These are phyloP conservation scores for Sanderia malayensis DNA, from an alignment of 30 jellyfish, hydroid and myxozoan genomes.

Conservation along the genomic window DNA sequence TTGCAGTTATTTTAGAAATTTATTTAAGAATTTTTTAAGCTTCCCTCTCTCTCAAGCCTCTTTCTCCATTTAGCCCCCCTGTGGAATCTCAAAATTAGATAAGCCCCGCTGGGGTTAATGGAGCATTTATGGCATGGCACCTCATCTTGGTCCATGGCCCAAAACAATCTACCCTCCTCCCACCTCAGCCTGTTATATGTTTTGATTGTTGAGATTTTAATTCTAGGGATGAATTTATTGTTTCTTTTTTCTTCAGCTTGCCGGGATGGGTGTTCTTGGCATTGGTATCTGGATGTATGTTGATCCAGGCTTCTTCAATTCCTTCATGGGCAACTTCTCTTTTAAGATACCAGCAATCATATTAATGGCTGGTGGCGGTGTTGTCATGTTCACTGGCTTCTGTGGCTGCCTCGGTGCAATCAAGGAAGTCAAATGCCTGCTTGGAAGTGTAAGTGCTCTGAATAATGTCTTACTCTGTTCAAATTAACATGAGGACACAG, in stretches of 20 bases:
- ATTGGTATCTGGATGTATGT: conserved; percentile 86
- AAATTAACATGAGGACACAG: too few species aligned
- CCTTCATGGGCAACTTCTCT: conserved; percentile 72
- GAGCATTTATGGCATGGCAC: too few species aligned
- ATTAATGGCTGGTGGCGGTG: conserved; percentile 78
- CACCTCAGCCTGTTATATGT: too few species aligned
- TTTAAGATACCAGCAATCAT: conserved; percentile 80
- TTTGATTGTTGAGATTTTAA: not conserved
- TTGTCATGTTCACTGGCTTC: conserved; percentile 80
- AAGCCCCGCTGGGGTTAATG: too few species aligned
- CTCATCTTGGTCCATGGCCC: too few species aligned
- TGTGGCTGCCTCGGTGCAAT: conserved; percentile 94
- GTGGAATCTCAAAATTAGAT: too few species aligned
- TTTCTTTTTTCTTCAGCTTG: conserved; percentile 45
- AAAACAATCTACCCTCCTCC: too few species aligned
- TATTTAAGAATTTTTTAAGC: too few species aligned
- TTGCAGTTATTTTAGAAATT: too few species aligned
- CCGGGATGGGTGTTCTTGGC: conserved; percentile 87
- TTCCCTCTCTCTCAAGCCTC: too few species aligned
- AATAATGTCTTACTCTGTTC: too few species aligned
- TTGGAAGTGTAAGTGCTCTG: conserved; percentile 94
- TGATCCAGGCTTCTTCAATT: conserved; percentile 77
- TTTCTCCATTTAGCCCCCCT: too few species aligned
- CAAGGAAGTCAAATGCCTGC: conserved; percentile 75
- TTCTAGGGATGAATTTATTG: not conserved